Base-by-base conservation (phyloP, 1,140 invertebrate species). In the Batillaria attramentaria region DNA sequence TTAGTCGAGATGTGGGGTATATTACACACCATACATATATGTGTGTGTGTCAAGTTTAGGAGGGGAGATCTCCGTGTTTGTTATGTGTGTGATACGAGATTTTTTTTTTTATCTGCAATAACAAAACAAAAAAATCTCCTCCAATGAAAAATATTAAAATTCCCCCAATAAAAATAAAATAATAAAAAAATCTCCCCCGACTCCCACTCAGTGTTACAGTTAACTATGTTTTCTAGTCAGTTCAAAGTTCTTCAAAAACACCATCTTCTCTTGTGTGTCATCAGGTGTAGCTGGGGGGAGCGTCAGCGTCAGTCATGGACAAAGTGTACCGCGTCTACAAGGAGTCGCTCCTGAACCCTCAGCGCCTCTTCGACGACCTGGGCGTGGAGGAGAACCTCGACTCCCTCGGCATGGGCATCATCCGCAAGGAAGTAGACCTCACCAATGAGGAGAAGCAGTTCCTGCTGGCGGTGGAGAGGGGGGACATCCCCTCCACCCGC, bases 371-470 rank as follows among this genome's bases (percentile, higher is more conserved):
- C 82, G 85, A 86, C 50, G 86, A 89, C 54, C 79, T 85, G 4
- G 85, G 84, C 31, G 72, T 83, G 37, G 83, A 86, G 66, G 77
- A 77, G 28, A 42, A 46, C 43, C 46, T 73, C 8, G 86, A 90
- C 82, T 84, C 83, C 39, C 82, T 88, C 6, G 88, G 89, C 16
- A 88, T 88, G 87, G 88, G 89, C 10, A 85, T 88, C n/a, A 87
- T 90, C 37, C 86, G 89, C 33, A 90, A 90, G 81, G 88, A 91
- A 62, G 80, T 86, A 24, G 90, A 90, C 72, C 85, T 91, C 33
- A 88, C 85, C 28, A 87, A 89, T 74, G 87, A 91, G 24, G 91
- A 92, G 76, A 91, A 90, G 80, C 89, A 91, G 81, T 92, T 87
- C 84, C 85, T 92, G 13, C 76, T 90, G 57, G 90, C 90, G 13